Conservation (phyloP, 2,113 vertebrate species). For the Seriola aureovittata region DNA sequence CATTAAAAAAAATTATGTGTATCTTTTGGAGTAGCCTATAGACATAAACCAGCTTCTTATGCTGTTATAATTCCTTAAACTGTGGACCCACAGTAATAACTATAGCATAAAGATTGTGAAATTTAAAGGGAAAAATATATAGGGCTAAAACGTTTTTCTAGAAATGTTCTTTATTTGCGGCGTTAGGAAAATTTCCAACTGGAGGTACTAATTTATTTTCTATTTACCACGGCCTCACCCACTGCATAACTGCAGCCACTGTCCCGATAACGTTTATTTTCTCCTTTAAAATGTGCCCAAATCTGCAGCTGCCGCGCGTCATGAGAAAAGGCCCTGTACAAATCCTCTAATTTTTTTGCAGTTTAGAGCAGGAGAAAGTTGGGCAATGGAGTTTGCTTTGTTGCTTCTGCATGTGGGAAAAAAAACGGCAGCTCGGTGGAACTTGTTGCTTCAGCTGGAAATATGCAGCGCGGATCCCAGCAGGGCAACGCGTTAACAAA, state of each 20-base stretch:
- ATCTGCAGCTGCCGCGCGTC: slow-evolving; percentile 13
- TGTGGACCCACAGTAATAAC: neutral
- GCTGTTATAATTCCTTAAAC: neutral
- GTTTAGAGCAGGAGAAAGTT: slow-evolving; percentile 24
- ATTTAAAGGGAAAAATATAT: neutral
- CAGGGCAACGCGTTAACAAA: slow-evolving; percentile 63
- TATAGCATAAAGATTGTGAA: neutral
- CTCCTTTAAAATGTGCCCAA: slow-evolving; percentile 17
- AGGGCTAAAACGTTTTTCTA: neutral
- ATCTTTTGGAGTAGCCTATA: neutral
- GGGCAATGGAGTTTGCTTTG: slow-evolving; percentile 11
- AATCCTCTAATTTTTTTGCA: neutral
- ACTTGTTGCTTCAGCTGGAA: slow-evolving; percentile 77
- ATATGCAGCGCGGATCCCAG: slow-evolving; percentile 58
- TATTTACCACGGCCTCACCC: neutral
- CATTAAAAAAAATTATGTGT: neutral
- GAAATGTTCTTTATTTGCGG: neutral
- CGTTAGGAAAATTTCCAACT: neutral
- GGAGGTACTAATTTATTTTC: neutral
- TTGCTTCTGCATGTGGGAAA: slow-evolving; percentile 8
- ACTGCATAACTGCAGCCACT: neutral
- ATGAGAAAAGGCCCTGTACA: neutral
- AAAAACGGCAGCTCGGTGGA: slow-evolving; percentile 16
- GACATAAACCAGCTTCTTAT: neutral
- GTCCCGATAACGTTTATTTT: slow-evolving; percentile 1